Base-by-base conservation (phyloP, 2,888 invertebrate genomes). In the Napeogenes sylphis region DNA sequence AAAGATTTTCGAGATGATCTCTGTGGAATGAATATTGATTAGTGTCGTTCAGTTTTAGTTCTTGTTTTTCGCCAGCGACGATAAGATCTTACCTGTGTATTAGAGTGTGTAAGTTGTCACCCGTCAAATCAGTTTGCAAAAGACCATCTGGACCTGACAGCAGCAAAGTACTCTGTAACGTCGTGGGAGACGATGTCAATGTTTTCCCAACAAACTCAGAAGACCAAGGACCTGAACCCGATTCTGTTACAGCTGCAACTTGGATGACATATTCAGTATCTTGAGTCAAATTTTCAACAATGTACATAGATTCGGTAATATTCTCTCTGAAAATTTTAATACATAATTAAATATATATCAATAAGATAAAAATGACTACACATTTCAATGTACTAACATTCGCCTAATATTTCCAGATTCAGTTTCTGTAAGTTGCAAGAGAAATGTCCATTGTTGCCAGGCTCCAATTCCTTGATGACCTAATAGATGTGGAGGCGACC, bases 111-210 rank as follows among this genome's bases (percentile, higher is more conserved):
- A 95, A 91, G 74, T 94, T 93, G 73, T 95, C 95, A 4, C 96
- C 97, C 13, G 95, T 94, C 3, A 96, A 92, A 77, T 97, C 94
- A n/a, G 96, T 95, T 74, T 93, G 93, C n/a, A 96, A 82, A 0
- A 97, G 84, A 1, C 95, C 96, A 66, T 95, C 94, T 0, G 92
- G 92, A 0, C 94, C 93, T 0, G 95, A 95, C 96, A 96, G 96
- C 5, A 95, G 79, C 55, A 95, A 91, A 0, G 92, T 91, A 38
- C 94, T 93, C 69, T 92, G 91, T 55, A 92, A 82, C 1, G 92
- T 92, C 64, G 92, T 90, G 14, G 92, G 87, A 32, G 91, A 83
- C 45, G 84, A 83, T 53, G 91, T 91, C 62, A 95, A 82, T 0
- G 95, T 97, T 75, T 92, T 92, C 0, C 95, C 95, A 14, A 92